Conservation (phyloP, 2,113 vertebrate genomes). For the Rhodinocichla rosea region DNA sequence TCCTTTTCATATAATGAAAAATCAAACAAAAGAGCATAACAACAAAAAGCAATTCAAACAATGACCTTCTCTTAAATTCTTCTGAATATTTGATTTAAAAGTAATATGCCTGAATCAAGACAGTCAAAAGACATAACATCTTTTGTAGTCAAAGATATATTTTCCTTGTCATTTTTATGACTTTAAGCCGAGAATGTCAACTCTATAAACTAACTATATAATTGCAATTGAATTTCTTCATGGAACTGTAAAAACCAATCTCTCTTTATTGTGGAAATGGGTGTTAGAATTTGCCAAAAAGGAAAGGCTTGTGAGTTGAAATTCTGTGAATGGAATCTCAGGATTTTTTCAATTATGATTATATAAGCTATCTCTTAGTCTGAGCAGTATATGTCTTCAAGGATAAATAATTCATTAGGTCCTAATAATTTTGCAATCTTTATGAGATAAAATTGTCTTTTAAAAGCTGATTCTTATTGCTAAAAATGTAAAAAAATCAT, state of each 20-base stretch:
- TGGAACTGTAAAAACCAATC: background rate
- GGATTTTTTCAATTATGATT: background rate
- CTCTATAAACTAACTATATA: background rate
- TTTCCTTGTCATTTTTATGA: background rate
- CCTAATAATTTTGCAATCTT: background rate
- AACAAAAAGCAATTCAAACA: background rate
- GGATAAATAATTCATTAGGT: background rate
- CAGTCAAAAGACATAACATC: background rate
- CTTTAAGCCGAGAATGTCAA: background rate
- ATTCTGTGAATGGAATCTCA: background rate
- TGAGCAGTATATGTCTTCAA: background rate
- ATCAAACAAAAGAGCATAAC: background rate
- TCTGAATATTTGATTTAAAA: background rate
- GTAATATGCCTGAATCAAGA: background rate
- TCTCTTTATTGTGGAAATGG: background rate
- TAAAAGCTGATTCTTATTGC: background rate
- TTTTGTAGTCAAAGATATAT: background rate
- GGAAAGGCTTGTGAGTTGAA: background rate
- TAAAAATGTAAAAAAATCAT: background rate
- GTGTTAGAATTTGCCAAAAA: background rate
- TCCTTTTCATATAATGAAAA: background rate
- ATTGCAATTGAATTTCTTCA: background rate
- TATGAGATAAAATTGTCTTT: background rate
- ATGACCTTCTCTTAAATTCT: fast-evolving
- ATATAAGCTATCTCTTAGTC: background rate